Conservation (phyloP, 2,888 invertebrate genomes). For the Acleris cristana region DNA sequence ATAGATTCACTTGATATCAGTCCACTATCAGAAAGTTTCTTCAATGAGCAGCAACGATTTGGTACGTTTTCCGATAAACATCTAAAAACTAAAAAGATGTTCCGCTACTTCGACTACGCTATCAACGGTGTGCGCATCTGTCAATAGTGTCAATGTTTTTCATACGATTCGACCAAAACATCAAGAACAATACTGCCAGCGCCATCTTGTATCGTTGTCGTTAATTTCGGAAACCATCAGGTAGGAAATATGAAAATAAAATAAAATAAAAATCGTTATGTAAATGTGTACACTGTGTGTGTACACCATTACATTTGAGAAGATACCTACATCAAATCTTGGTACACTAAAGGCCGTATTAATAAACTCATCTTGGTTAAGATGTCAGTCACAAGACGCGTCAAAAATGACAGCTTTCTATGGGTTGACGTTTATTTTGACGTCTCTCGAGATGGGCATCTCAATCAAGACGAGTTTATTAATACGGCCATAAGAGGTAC, state of each 20-base stretch:
- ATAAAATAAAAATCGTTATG: too few species aligned
- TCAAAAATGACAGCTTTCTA: too few species aligned
- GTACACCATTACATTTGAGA: too few species aligned
- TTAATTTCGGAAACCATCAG: constrained; percentile 1
- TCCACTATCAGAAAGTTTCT: constrained; percentile 25
- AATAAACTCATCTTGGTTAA: too few species aligned
- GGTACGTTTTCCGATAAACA: constrained; percentile 42
- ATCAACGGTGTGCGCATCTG: constrained; percentile 56
- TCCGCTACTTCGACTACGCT: constrained; percentile 34
- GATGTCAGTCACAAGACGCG: too few species aligned
- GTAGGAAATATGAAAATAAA: background rate
- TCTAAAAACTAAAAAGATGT: constrained; percentile 49
- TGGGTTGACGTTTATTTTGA: too few species aligned
- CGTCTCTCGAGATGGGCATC: too few species aligned
- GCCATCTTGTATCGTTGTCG: constrained; percentile 42
- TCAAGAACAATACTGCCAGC: constrained; percentile 39
- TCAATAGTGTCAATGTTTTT: constrained; percentile 60
- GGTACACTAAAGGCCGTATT: too few species aligned
- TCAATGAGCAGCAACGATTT: constrained; percentile 39
- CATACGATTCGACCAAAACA: constrained; percentile 48
- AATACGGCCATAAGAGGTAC: too few species aligned
- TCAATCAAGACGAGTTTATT: too few species aligned
- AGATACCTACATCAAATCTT: too few species aligned
- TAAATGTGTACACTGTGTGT: too few species aligned
- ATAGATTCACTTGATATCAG: constrained; percentile 9